Base-by-base conservation (phyloP, 2,888 invertebrate genomes). In the Nymphalis polychloros region DNA sequence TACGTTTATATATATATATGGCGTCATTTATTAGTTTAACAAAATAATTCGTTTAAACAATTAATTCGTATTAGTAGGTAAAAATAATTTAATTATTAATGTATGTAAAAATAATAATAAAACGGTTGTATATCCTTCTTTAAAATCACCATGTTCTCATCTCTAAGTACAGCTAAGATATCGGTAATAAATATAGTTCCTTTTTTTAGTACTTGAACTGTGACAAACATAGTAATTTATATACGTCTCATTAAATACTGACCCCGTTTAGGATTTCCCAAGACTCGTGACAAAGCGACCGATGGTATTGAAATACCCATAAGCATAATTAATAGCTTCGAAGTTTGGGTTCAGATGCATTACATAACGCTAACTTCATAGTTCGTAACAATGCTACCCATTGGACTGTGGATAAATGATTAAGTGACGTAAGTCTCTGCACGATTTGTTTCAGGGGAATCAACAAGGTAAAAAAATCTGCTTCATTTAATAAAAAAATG, bases 401-500 rank as follows among this genome's bases (percentile, higher is more conserved):
- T 84, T 82, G 80, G 77, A 77, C 73, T 72, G 79, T 77, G 76
- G 78, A 78, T 84, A 85, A 85, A 87, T 87, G 87, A 89, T 88
- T 84, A 83, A 80, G 82, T 87, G 86, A 88, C 88, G 84, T 85
- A 89, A 90, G 84, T 87, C 88, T 86, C 86, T 86, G 57, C 69
- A 63, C 57, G 63, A 66, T 63, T 60, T 57, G 27, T 57, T 57
- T 57, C n/a, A 35, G 16, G 23, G 6, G 17, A 53, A 53, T 53
- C 53, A 23, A 27, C 17, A 7, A 1, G 1, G 20, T 19, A 8
- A 50, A 19, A 20, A 50, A 50, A 10, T 10, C 3, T 35, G 35
- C 41, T 41, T 41, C 13, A 3, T 13, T 13, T 41, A 41, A 41
- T 41, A 4, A 41, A 41, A 13, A 3, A 13, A 13, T 13, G 1